Evolutionary conservation across 2,113 vertebrate genomes (phyloP), one percentile per base, ranked within the genome.

Genomic region (Grus americana): DNA sequence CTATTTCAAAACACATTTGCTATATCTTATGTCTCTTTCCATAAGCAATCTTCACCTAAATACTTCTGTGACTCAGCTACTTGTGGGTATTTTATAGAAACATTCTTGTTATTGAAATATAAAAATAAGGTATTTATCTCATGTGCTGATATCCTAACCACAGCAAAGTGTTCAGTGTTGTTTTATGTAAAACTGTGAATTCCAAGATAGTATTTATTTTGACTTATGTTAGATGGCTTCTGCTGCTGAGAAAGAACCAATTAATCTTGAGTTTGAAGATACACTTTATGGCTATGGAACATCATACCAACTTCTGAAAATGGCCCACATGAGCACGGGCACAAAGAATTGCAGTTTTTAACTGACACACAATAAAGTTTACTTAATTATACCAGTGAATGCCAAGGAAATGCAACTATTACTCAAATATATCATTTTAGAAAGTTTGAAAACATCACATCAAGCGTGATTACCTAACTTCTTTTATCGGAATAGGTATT

Each of bases 201-300:
- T 29, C 84, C 23, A 3, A 19, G 17, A 1, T 86, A 88, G 78
- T 11, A 24, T 75, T 95, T 93, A 62, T 93, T 92, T 22, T 91
- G 11, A 70, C 36, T 78, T 34, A 12, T 0, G 10, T 27, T 95
- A 93, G 86, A 91, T 1, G 2, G 86, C 86, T 96, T 79, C 87
- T 87, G 95, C 92, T 93, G 85, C 95, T 88, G 84, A 74, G 75
- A 40, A 68, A 57, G 23, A 38, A 26, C 38, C 12, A 3, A 26
- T 70, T 19, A 15, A 76, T 54, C 70, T 71, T 6, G 3, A 40
- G 32, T 78, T 81, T 86, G 88, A 76, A 94, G 79, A 86, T 66
- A 65, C 61, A 49, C 61, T 65, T 34, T 26, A 29, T 72, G 97
- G 76, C 91, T 74, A 3, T 15, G 86, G 70, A 93, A 57, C 9